phyloP scores from a whole-genome alignment of 1,140 invertebrate genomes.

The Bombus affinis region DNA sequence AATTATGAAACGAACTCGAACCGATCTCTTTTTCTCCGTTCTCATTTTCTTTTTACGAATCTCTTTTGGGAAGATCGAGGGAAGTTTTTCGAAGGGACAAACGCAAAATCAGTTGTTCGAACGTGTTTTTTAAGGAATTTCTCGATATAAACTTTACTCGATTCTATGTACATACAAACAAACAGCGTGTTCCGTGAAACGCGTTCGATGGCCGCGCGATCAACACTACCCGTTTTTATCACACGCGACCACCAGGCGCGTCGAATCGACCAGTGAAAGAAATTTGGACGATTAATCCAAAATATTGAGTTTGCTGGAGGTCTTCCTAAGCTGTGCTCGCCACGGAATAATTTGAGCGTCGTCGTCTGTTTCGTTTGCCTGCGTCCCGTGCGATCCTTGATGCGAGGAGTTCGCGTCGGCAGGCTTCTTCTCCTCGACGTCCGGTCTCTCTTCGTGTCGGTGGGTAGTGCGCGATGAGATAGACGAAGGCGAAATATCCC shows the following conservation, averaged over 20 bases:
- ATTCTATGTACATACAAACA: slow-evolving; percentile 30
- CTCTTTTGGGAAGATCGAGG: no score
- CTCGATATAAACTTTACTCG: slow-evolving; percentile 38
- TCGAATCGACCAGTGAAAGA: not conserved
- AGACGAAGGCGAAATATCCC: slow-evolving; percentile 34
- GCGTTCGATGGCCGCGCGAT: no score
- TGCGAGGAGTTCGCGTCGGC: slow-evolving; percentile 18
- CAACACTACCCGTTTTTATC: not conserved
- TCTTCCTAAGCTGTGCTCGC: slow-evolving; percentile 93
- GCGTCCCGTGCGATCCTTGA: not conserved
- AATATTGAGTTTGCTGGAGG: slow-evolving; percentile 91
- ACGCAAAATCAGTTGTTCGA: no score
- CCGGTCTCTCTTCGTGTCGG: slow-evolving; percentile 55
- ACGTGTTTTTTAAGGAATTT: not conserved
- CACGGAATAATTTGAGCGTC: slow-evolving; percentile 89
- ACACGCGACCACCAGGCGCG: not conserved
- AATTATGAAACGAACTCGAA: no score
- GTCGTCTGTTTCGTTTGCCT: slow-evolving; percentile 73
- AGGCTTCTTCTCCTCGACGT: slow-evolving; percentile 75
- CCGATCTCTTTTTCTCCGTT: accelerated
- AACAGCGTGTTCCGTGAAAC: no score
- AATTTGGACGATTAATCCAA: slow-evolving; percentile 83
- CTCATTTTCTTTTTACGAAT: no score
- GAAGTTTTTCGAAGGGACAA: no score
- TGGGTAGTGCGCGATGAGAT: slow-evolving; percentile 17